phyloP scores from a whole-genome alignment of 2,888 invertebrate species.

The Cetonia aurata region DNA sequence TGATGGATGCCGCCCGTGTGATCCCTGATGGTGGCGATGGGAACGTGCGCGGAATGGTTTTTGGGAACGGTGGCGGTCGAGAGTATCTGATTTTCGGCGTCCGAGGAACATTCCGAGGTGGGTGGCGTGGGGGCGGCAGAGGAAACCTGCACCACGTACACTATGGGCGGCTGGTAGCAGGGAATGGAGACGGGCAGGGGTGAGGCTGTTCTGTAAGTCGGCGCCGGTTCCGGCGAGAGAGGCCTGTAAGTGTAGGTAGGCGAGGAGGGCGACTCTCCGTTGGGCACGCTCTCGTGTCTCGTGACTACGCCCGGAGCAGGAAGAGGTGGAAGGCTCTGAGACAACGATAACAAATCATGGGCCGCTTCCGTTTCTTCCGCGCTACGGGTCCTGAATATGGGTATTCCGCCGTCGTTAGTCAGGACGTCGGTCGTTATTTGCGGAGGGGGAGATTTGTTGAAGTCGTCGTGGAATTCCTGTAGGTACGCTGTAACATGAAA shows the following conservation, averaged over 20 bases:
- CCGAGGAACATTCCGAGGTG: conserved; percentile 80
- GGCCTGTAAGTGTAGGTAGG: conserved; percentile 59
- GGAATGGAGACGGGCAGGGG: conserved; percentile 55
- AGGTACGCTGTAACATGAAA: conserved; percentile 56
- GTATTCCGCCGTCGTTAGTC: conserved; percentile 47
- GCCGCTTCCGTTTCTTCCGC: conserved; percentile 92
- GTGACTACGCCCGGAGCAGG: conserved; percentile 78
- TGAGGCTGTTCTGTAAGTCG: conserved; percentile 54
- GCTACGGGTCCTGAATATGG: conserved; percentile 67
- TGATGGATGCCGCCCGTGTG: conserved; percentile 23
- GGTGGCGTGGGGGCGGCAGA: conserved; percentile 74
- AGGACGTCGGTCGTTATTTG: conserved; percentile 49
- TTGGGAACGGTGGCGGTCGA: conserved; percentile 71
- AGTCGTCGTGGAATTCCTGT: conserved; percentile 56
- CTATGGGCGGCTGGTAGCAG: conserved; percentile 60
- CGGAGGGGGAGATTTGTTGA: conserved; percentile 48
- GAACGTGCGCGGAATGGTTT: conserved; percentile 71
- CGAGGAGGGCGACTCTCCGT: conserved; percentile 61
- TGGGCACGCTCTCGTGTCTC: conserved; percentile 70
- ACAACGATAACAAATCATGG: conserved; percentile 82
- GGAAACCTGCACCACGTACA: conserved; percentile 65
- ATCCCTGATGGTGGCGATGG: conserved; percentile 7
- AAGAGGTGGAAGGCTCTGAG: conserved; percentile 82
- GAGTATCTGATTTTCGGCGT: conserved; percentile 74
- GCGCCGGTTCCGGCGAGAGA: conserved; percentile 56